Evolutionary conservation across 2,888 invertebrate species (phyloP).

Genomic region (Bombylius major): DNA sequence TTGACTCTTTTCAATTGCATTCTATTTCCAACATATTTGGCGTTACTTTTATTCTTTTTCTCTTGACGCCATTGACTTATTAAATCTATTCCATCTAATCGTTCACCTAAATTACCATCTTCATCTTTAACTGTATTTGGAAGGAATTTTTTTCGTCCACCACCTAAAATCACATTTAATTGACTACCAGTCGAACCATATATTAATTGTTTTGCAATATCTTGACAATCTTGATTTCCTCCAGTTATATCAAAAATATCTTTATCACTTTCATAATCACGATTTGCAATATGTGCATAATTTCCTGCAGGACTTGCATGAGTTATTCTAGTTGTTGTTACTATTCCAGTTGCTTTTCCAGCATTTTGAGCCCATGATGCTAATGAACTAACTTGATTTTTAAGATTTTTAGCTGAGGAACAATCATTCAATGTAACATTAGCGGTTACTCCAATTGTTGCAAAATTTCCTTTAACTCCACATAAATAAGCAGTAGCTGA

Average conservation of each 20-base stretch:
- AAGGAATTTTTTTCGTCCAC: constrained; percentile 26
- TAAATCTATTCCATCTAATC: constrained; percentile 52
- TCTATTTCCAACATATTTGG: constrained; percentile 22
- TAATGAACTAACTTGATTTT: constrained; percentile 50
- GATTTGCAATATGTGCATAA: constrained; percentile 55
- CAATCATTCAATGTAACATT: constrained; percentile 52
- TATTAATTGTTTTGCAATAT: constrained; percentile 61
- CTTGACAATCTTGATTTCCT: constrained; percentile 42
- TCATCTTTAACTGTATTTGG: constrained; percentile 37
- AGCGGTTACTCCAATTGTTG: constrained; percentile 61
- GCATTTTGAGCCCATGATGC: constrained; percentile 55
- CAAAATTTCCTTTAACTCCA: constrained; percentile 66
- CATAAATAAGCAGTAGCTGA: constrained; percentile 67
- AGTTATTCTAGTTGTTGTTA: constrained; percentile 65
- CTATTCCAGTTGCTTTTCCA: constrained; percentile 49
- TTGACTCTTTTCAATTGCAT: constrained; percentile 25
- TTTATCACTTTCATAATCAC: constrained; percentile 56
- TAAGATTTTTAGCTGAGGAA: constrained; percentile 40
- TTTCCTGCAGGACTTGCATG: constrained; percentile 64
- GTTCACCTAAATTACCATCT: constrained; percentile 32
- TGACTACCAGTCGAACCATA: constrained; percentile 49
- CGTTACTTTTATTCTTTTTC: constrained; percentile 16
- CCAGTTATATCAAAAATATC: constrained; percentile 40
- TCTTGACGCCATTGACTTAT: constrained; percentile 48
- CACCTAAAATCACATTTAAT: constrained; percentile 47